Evolutionary conservation across 2,113 vertebrate species (phyloP).

Genomic region (Onychostruthus taczanowskii): DNA sequence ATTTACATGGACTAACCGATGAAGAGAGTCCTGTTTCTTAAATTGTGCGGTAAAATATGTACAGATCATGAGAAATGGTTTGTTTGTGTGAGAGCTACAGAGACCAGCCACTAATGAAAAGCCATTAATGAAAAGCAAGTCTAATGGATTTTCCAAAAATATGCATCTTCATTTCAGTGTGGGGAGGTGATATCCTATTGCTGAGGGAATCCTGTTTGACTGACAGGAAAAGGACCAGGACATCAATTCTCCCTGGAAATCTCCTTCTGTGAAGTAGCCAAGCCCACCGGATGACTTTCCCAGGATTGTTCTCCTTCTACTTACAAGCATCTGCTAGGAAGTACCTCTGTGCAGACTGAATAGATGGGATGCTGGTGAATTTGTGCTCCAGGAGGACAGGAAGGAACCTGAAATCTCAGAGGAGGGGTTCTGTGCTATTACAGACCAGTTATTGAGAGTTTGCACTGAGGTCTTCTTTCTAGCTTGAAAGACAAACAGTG

Average conservation of each 20-base stretch:
- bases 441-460: not conserved
- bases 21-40: not conserved
- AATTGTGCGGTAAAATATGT: not conserved
- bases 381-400: not conserved
- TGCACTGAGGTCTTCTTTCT: not conserved
- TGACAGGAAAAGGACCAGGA: not conserved
- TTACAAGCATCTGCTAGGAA: not conserved
- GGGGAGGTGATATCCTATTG: not conserved
- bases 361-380: not conserved
- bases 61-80: not conserved
- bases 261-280: not conserved
- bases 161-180: not conserved
- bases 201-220: not conserved
- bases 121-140: not conserved
- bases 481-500: not conserved
- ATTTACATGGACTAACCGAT: not conserved
- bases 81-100: not conserved
- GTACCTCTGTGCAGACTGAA: not conserved
- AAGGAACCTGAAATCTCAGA: not conserved
- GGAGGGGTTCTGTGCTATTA: not conserved
- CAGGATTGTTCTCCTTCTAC: not conserved
- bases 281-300: not conserved
- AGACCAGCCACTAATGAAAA: not conserved
- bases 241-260: constrained; percentile 17
- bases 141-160: not conserved